phyloP scores from a whole-genome alignment of 2,797 vertebrate genomes.

The Spheniscus humboldti region DNA sequence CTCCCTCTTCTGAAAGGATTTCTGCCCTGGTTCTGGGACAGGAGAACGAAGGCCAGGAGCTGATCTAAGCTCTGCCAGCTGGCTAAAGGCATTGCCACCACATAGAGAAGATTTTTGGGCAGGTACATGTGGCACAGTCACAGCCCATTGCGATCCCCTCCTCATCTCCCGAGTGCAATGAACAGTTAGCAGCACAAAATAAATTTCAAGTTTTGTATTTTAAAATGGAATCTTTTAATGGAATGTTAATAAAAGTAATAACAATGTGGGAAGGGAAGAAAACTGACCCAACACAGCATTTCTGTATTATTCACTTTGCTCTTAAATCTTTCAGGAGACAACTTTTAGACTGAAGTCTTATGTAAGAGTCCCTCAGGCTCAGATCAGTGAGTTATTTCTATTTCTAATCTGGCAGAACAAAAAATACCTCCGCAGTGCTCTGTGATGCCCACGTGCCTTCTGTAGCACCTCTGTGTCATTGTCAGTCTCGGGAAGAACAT shows the following conservation, averaged over 20 bases:
- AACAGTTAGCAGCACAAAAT: neutral
- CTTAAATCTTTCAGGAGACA: neutral
- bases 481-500: neutral
- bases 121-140: neutral
- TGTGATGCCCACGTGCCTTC: neutral
- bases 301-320: neutral
- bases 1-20: neutral
- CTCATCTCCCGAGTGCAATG: neutral
- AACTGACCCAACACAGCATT: neutral
- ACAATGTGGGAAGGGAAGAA: neutral
- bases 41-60: neutral
- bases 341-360: neutral
- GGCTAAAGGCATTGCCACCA: neutral
- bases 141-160: neutral
- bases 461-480: neutral
- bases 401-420: constrained; percentile 12
- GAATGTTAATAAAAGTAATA: neutral
- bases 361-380: neutral
- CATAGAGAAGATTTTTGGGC: neutral
- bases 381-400: neutral
- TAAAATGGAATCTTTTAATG: neutral
- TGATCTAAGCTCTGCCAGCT: neutral
- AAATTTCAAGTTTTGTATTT: neutral
- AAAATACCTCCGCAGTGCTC: neutral
- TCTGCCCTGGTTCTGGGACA: neutral